Percentiles rank a stretch among this genome's conserved stretches.
These are phyloP conservation scores for Drosophila rubida DNA, from an alignment of 2,888 invertebrate species.

Conservation along the genomic window DNA sequence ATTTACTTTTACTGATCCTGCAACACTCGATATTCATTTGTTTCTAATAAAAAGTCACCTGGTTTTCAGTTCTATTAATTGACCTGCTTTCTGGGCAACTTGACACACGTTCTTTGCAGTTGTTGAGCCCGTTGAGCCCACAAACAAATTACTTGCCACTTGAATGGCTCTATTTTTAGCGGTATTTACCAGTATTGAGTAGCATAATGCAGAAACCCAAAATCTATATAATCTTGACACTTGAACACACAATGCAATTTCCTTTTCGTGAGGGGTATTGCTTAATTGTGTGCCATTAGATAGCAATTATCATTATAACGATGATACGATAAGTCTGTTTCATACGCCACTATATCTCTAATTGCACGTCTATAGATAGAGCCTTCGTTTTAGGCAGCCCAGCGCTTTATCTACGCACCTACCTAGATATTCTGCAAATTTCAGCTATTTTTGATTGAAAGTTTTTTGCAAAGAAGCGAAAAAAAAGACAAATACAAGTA, in stretches of 20 bases:
- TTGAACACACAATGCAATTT: not conserved
- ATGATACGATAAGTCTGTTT: not conserved
- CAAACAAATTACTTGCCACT: not conserved
- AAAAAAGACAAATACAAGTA: not conserved
- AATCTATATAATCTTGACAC: constrained; percentile 1
- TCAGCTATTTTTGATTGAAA: not conserved
- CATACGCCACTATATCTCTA: not conserved
- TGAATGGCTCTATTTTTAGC: not conserved
- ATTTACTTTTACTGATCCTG: no score
- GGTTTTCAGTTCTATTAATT: not conserved
- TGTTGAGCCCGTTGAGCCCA: not conserved
- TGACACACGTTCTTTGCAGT: not conserved
- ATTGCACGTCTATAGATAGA: not conserved
- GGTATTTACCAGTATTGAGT: not conserved
- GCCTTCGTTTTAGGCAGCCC: not conserved
- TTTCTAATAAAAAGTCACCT: not conserved
- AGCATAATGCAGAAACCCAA: not conserved
- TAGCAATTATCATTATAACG: not conserved
- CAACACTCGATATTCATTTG: no score
- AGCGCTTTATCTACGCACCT: no score
- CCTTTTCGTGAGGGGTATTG: not conserved
- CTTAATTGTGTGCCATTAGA: not conserved
- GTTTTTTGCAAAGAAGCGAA: not conserved
- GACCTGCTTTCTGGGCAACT: not conserved
- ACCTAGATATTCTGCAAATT: not conserved